A percentile compares a stretch with the other conserved stretches of the same genome.
Evolutionary conservation across 1,140 invertebrate genomes (phyloP).

Genomic region (Metopolophium dirhodum): DNA sequence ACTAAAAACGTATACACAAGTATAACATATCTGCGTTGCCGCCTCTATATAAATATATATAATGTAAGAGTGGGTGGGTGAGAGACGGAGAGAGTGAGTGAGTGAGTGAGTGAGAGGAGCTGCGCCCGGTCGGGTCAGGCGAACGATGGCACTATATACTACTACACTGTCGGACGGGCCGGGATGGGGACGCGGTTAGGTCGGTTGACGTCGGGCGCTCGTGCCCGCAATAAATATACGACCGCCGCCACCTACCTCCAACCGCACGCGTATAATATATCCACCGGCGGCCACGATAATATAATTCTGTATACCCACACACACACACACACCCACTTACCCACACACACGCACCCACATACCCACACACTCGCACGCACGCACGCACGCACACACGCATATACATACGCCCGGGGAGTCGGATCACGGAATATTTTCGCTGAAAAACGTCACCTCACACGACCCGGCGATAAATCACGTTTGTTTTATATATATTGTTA

Average conservation of each 20-base stretch:
- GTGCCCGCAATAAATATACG: slow-evolving; percentile 52
- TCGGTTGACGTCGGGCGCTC: slow-evolving; percentile 15
- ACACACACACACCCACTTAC: not conserved
- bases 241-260: slow-evolving; percentile 4
- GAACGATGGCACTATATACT: no score
- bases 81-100: no score
- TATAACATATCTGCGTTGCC: not conserved
- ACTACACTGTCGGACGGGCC: not conserved
- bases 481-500: slow-evolving; percentile 35
- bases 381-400: no score
- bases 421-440: slow-evolving; percentile 49
- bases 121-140: not conserved
- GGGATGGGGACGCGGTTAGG: not conserved
- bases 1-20: slow-evolving; percentile 33
- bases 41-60: not conserved
- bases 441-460: slow-evolving; percentile 48
- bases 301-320: not conserved
- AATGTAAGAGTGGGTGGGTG: not conserved
- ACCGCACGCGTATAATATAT: not conserved
- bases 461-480: slow-evolving; percentile 51
- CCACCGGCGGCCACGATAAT: slow-evolving; percentile 11
- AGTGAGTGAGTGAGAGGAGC: not conserved
- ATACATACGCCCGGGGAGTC: not conserved
- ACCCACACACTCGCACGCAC: no score
- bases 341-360: not conserved